phyloP scores from a whole-genome alignment of 2,888 invertebrate genomes.

The Electrophaes corylata region DNA sequence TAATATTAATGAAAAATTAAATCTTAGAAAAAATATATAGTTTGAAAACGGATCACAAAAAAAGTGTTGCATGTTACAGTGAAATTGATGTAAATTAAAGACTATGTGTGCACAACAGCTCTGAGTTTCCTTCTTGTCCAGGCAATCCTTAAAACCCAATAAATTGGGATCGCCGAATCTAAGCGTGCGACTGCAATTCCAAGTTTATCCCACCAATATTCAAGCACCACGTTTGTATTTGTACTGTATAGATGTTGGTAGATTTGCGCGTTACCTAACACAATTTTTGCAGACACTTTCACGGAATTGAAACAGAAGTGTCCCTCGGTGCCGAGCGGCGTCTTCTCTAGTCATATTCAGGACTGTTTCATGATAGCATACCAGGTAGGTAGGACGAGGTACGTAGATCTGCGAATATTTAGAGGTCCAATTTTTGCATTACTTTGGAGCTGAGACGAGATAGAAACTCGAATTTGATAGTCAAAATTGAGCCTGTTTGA shows the following conservation, averaged over 20 bases:
- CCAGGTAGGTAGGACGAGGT: no score
- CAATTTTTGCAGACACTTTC: slow-evolving; percentile 69
- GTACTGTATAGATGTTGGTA: slow-evolving; percentile 13
- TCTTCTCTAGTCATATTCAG: slow-evolving; percentile 43
- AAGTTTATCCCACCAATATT: slow-evolving; percentile 28
- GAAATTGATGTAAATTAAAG: slow-evolving; percentile 2
- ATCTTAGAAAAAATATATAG: not conserved
- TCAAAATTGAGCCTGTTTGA: no score
- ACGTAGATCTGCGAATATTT: no score
- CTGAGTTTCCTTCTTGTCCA: not conserved
- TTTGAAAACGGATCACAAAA: not conserved
- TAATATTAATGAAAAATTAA: no score
- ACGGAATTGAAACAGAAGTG: slow-evolving; percentile 76
- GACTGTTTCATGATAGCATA: slow-evolving; percentile 24
- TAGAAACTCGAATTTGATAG: no score
- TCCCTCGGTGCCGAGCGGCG: slow-evolving; percentile 54
- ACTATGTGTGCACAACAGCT: not conserved
- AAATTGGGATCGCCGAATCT: slow-evolving; percentile 41
- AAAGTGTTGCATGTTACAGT: not conserved
- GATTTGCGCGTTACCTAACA: slow-evolving; percentile 52
- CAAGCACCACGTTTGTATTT: slow-evolving; percentile 19
- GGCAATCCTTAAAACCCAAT: slow-evolving; percentile 30
- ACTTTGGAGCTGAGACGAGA: no score
- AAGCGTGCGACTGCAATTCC: slow-evolving; percentile 34
- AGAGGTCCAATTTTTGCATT: no score